Percentiles rank a stretch among this genome's conserved stretches.
These are phyloP conservation scores for Apodemus speciosus DNA, from an alignment of 2,113 vertebrate genomes.

Conservation along the genomic window DNA sequence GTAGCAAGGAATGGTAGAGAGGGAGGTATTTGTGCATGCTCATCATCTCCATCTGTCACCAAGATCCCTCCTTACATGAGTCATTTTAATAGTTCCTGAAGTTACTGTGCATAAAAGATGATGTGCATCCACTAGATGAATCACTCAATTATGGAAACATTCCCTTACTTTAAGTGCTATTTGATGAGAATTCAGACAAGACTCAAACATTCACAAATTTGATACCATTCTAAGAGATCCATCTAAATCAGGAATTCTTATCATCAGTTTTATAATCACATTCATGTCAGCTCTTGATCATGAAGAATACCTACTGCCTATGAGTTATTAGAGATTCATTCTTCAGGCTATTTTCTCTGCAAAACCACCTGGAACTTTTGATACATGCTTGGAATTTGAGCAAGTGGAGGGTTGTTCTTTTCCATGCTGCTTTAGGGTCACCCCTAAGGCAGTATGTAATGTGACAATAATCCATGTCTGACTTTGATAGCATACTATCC, in stretches of 20 bases:
- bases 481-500: background rate
- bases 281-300: background rate
- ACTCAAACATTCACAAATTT: constrained; percentile 5
- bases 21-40: background rate
- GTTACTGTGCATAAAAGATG: background rate
- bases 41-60: background rate
- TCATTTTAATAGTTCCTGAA: constrained; percentile 6
- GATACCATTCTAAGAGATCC: background rate
- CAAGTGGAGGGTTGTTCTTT: background rate
- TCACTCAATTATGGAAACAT: background rate
- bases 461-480: background rate
- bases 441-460: background rate
- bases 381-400: background rate
- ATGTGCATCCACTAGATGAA: background rate
- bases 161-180: background rate
- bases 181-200: constrained; percentile 21
- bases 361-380: background rate
- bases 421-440: background rate
- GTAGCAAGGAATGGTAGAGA: background rate
- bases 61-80: background rate
- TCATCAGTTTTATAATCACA: background rate
- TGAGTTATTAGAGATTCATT: background rate
- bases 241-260: constrained; percentile 6
- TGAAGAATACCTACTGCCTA: background rate
- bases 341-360: background rate